A percentile compares a stretch with the other conserved stretches of the same genome.
Conservation (phyloP, 2,113 vertebrate genomes). For the Myanophis thanlyinensis region DNA sequence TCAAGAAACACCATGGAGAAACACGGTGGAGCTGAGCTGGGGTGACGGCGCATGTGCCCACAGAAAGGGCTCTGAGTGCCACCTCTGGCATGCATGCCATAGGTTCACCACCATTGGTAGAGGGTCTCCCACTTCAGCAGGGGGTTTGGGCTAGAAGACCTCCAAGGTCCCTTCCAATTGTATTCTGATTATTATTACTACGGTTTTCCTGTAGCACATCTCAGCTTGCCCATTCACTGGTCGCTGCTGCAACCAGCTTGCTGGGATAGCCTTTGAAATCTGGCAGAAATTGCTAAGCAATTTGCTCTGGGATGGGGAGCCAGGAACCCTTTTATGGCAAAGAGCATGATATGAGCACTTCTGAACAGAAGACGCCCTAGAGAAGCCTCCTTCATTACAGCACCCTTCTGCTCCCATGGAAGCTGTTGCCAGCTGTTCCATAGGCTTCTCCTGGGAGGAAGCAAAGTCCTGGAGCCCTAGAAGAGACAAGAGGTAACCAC, state of each 20-base stretch:
- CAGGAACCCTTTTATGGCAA: neutral
- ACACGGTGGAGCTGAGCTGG: too few relatives aligned
- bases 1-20: too few relatives aligned
- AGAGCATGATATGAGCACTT: neutral
- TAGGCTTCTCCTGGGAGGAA: neutral
- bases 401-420: neutral
- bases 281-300: slow-evolving; percentile 1
- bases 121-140: too few relatives aligned
- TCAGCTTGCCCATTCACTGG: slow-evolving; percentile 19
- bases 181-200: too few relatives aligned
- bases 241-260: slow-evolving; percentile 32
- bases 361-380: neutral
- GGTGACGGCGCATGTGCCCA: too few relatives aligned
- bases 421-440: too few relatives aligned
- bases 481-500: neutral
- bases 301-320: slow-evolving; percentile 3
- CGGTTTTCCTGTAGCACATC: slow-evolving; percentile 38
- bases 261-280: slow-evolving; percentile 20
- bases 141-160: too few relatives aligned
- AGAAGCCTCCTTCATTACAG: neutral
- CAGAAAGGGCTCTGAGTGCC: too few relatives aligned
- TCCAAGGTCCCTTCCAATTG: too few relatives aligned
- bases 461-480: neutral
- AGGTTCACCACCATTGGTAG: too few relatives aligned
- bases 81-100: too few relatives aligned